These are phyloP conservation scores for Hemiscyllium ocellatum DNA, from an alignment of 2,113 vertebrate species.

Conservation along the genomic window DNA sequence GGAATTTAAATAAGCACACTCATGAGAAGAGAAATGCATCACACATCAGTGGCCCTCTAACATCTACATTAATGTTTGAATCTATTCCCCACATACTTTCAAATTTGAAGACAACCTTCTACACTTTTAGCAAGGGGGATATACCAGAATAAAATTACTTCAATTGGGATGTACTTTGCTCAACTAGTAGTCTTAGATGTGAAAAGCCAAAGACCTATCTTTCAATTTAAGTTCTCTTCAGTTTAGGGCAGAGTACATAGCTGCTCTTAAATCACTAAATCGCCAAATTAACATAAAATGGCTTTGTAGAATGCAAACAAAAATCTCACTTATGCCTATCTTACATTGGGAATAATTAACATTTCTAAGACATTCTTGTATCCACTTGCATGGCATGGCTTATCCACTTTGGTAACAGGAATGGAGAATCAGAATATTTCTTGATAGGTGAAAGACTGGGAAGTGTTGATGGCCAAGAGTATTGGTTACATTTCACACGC, in stretches of 20 bases:
- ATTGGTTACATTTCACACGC: no score
- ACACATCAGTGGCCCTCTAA: not conserved
- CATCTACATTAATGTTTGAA: not conserved
- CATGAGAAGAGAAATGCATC: not conserved
- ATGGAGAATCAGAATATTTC: no score
- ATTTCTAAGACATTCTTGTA: not conserved
- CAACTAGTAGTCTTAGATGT: not conserved
- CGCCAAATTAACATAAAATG: not conserved
- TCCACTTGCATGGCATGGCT: no score
- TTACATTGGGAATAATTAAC: not conserved
- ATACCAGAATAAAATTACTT: not conserved
- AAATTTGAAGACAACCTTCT: not conserved
- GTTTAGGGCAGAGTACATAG: not conserved
- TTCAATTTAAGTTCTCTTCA: not conserved
- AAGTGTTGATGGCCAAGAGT: no score
- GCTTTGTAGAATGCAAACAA: not conserved
- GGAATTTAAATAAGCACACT: not conserved
- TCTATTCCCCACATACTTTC: not conserved
- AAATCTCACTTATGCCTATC: not conserved
- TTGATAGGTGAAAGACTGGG: no score
- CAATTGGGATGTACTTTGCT: not conserved
- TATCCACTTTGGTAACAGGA: no score
- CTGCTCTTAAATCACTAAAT: not conserved
- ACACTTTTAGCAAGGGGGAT: not conserved
- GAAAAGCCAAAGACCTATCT: not conserved